Evolutionary conservation across 2,113 vertebrate genomes (phyloP).

Genomic region (Chinchilla lanigera): DNA sequence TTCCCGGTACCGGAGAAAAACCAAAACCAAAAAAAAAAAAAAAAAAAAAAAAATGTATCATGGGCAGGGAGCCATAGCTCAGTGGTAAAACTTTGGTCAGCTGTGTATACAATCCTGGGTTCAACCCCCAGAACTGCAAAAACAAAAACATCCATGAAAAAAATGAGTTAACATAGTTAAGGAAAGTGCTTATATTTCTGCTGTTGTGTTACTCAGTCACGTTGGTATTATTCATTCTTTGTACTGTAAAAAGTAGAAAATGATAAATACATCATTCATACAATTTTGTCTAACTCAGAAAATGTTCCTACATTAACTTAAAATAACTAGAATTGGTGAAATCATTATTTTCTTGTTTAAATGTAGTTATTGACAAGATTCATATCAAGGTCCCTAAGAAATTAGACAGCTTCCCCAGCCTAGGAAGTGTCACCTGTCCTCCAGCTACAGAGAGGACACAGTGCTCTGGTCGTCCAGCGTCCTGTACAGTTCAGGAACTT

Average conservation of each 20-base stretch:
- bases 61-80: too few species aligned
- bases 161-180: neutral
- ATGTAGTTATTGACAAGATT: neutral
- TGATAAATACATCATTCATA: neutral
- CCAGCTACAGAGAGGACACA: neutral
- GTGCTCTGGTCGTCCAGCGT: neutral
- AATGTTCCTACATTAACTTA: neutral
- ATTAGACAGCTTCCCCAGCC: fast-evolving
- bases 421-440: neutral
- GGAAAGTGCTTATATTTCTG: neutral
- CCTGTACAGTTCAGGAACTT: fast-evolving
- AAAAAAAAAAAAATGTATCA: neutral
- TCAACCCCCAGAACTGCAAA: too few species aligned
- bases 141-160: neutral
- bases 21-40: too few species aligned
- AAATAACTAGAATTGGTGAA: neutral
- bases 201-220: neutral
- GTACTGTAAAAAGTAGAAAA: neutral
- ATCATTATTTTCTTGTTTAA: neutral
- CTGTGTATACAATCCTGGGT: neutral
- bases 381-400: too few species aligned
- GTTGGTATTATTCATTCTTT: neutral
- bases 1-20: too few species aligned
- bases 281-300: neutral
- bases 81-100: too few species aligned